These are phyloP conservation scores for Saimiri boliviensis DNA, from an alignment of 2,113 vertebrate species.

Conservation along the genomic window DNA sequence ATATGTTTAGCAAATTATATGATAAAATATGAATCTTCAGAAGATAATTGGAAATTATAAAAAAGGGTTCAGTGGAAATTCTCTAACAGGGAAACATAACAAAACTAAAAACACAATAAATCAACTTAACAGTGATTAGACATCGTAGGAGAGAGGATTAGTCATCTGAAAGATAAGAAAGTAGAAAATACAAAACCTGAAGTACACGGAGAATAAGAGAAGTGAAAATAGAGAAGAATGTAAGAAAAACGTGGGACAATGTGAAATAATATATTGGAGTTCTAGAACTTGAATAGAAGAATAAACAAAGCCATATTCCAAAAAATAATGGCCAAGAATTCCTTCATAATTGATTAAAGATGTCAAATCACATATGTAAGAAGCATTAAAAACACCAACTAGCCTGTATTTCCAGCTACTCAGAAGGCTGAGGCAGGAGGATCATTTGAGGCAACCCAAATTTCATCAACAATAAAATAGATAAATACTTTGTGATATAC, in stretches of 20 bases:
- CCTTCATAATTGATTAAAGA: neutral
- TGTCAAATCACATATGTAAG: neutral
- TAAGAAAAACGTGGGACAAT: neutral
- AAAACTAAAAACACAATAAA: neutral
- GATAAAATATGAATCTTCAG: neutral
- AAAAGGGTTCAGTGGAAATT: neutral
- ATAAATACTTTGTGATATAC: neutral
- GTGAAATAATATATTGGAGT: neutral
- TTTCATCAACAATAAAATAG: neutral
- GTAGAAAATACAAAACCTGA: neutral
- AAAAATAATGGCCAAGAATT: neutral
- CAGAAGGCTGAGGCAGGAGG: no score
- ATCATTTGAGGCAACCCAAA: neutral
- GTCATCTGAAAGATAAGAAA: neutral
- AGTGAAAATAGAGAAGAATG: neutral
- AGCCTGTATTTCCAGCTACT: neutral
- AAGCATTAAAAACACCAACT: neutral
- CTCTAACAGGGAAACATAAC: neutral
- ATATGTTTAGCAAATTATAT: neutral
- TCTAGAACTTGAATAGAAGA: neutral
- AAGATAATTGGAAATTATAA: neutral
- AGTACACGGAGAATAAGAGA: neutral
- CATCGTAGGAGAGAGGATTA: neutral
- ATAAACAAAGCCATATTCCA: neutral
- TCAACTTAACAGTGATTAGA: neutral